Percentiles rank a stretch among this genome's conserved stretches.
Conservation (phyloP, 1,140 invertebrate species). For the Eurosta solidaginis region DNA sequence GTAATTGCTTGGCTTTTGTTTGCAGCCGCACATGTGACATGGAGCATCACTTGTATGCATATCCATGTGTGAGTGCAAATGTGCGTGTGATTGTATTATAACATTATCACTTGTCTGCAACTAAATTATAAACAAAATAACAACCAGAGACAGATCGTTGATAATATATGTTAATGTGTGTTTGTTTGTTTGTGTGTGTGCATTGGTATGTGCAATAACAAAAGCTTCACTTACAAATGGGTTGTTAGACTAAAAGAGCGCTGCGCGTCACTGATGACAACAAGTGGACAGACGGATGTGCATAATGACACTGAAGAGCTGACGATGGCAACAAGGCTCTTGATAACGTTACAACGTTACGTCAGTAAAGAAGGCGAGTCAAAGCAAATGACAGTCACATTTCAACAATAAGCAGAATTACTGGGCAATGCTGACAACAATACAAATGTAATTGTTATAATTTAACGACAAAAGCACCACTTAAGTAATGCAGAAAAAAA, state of each 20-base stretch:
- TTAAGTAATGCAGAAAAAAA: too few species aligned
- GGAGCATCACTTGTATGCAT: neutral
- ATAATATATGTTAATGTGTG: neutral
- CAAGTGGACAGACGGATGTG: slow-evolving; percentile 10
- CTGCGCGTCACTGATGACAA: neutral
- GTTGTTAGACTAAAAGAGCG: slow-evolving; percentile 6
- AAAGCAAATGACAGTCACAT: neutral
- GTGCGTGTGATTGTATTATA: neutral
- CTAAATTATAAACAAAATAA: slow-evolving; percentile 19
- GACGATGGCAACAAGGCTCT: neutral
- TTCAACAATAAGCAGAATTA: neutral
- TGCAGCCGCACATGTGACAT: slow-evolving; percentile 4
- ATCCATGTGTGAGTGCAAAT: neutral
- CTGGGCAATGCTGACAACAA: too few species aligned
- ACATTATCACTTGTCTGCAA: slow-evolving; percentile 6
- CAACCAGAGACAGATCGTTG: neutral
- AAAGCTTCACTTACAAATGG: neutral
- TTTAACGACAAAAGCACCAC: too few species aligned
- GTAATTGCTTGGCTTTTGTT: slow-evolving; percentile 28
- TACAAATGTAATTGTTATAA: too few species aligned
- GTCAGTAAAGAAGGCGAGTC: neutral
- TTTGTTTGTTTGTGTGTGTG: neutral
- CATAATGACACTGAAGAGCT: slow-evolving; percentile 23
- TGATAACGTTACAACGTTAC: slow-evolving; percentile 4
- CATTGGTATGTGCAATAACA: neutral